Evolutionary conservation across 2,113 vertebrate genomes (phyloP).

Genomic region (Piaya cayana): DNA sequence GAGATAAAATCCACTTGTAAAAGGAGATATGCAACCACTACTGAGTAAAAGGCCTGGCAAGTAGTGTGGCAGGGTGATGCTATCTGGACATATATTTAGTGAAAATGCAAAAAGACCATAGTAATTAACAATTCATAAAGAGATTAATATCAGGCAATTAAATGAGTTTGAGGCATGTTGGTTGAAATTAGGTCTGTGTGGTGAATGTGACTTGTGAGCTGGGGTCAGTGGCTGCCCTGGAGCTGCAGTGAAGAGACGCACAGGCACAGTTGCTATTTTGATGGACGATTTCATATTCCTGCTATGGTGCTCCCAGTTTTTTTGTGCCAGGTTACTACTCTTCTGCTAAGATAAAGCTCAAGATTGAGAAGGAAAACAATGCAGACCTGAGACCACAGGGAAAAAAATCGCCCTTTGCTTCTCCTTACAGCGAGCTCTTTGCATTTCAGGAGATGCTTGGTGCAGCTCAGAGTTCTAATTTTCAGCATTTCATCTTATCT

Average conservation of each 20-base stretch:
- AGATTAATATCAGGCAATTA: background rate
- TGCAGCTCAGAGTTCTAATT: background rate
- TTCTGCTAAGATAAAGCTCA: background rate
- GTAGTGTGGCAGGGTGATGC: background rate
- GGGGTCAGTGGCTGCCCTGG: background rate
- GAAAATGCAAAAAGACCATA: background rate
- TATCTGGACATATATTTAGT: background rate
- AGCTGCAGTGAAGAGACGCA: background rate
- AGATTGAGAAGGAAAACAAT: background rate
- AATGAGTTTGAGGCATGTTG: background rate
- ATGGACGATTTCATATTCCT: background rate
- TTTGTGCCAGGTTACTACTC: background rate
- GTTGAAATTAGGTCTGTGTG: background rate
- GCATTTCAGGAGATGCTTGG: background rate
- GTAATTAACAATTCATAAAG: background rate
- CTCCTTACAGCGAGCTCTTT: background rate
- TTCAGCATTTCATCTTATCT: background rate
- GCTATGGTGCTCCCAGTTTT: background rate
- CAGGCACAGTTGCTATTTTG: background rate
- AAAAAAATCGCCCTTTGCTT: background rate
- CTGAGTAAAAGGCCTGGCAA: background rate
- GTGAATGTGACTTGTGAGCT: background rate
- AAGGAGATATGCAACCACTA: background rate
- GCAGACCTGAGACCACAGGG: background rate
- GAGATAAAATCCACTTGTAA: background rate